Percentiles rank a stretch among this genome's conserved stretches.
These are phyloP conservation scores for Sigmodon hispidus DNA, from an alignment of 2,113 vertebrate genomes.

Conservation along the genomic window DNA sequence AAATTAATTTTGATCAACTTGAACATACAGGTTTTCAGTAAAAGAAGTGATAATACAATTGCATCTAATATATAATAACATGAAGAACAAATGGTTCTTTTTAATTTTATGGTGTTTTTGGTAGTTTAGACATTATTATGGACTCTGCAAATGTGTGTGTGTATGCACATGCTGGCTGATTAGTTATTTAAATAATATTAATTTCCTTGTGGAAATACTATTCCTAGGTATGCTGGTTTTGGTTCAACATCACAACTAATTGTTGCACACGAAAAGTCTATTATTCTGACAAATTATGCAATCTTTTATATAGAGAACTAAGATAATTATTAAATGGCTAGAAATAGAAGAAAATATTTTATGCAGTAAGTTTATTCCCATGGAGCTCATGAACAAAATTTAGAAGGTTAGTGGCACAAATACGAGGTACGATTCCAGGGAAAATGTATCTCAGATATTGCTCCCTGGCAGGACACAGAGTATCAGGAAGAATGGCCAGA, in stretches of 20 bases:
- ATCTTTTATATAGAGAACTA: constrained; percentile 5
- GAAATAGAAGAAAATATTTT: constrained; percentile 56
- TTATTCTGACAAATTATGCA: constrained; percentile 20
- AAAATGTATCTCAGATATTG: constrained; percentile 48
- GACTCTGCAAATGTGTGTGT: not conserved
- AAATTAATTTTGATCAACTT: constrained; percentile 36
- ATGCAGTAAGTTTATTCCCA: constrained; percentile 62
- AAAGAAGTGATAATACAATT: not conserved
- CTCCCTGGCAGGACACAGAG: constrained; percentile 64
- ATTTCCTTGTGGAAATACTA: constrained; percentile 49
- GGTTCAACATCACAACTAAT: not conserved
- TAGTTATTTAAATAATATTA: not conserved
- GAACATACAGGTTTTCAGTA: not conserved
- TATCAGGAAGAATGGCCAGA: constrained; percentile 61
- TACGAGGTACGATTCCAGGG: constrained; percentile 63
- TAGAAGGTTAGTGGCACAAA: constrained; percentile 69
- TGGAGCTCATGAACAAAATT: constrained; percentile 67
- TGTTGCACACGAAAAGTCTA: not conserved
- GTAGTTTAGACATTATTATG: not conserved
- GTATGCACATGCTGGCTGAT: not conserved
- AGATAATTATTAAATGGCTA: constrained; percentile 16
- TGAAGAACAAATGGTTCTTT: not conserved
- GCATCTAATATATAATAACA: constrained; percentile 23
- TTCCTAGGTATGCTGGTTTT: not conserved
- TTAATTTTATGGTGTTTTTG: not conserved